Evolutionary conservation across 1,140 invertebrate species (phyloP).

Genomic region (Formica selysi): DNA sequence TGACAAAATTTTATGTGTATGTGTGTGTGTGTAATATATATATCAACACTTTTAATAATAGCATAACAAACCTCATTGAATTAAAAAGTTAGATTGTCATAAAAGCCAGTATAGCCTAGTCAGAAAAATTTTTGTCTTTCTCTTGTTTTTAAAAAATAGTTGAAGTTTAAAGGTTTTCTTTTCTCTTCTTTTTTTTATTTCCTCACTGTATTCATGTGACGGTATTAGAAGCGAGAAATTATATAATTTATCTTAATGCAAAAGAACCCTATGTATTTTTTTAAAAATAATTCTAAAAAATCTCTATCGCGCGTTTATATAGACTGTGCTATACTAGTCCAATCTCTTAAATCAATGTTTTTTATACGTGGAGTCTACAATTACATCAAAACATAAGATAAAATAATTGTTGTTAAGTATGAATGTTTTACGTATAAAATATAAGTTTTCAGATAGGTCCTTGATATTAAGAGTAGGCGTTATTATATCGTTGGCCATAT

Average conservation of each 20-base stretch:
- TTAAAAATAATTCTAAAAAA: neutral
- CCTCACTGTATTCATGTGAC: no score
- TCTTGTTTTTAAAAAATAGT: no score
- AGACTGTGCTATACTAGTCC: neutral
- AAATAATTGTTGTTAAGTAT: conserved; percentile 16
- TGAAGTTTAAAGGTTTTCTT: no score
- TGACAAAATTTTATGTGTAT: conserved; percentile 6
- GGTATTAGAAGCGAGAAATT: no score
- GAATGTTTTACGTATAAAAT: conserved; percentile 41
- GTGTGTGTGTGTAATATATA: neutral
- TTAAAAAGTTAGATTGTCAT: conserved; percentile 10
- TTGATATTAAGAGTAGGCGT: conserved; percentile 63
- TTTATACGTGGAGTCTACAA: neutral
- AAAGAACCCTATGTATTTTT: neutral
- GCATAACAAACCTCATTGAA: neutral
- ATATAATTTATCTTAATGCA: no score
- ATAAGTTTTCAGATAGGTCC: conserved; percentile 66
- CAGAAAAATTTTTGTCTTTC: neutral
- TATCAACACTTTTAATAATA: conserved; percentile 6
- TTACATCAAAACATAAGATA: conserved; percentile 56
- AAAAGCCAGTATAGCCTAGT: neutral
- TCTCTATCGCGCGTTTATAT: neutral
- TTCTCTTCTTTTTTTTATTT: no score
- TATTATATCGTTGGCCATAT: conserved; percentile 63
- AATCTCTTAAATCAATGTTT: conserved; percentile 19